These are phyloP conservation scores for Meiosimyza platycephala DNA, from an alignment of 2,888 invertebrate genomes.

Conservation along the genomic window DNA sequence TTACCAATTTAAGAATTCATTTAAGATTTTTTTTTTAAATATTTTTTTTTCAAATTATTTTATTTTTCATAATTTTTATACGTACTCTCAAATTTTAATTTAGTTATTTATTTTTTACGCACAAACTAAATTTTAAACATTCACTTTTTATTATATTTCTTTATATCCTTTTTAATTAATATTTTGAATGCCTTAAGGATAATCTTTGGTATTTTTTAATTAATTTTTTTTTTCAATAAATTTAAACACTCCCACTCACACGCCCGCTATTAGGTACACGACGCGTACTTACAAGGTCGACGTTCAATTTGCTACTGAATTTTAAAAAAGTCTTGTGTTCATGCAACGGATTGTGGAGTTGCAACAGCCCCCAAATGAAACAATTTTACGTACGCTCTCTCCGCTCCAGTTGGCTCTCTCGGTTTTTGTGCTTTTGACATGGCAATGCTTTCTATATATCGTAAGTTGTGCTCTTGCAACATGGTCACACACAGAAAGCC, in stretches of 20 bases:
- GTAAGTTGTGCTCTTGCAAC: constrained; percentile 16
- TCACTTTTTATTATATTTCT: background rate
- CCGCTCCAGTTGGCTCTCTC: constrained; percentile 25
- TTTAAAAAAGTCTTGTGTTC: constrained; percentile 26
- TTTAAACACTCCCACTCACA: constrained; percentile 20
- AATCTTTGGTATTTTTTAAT: background rate
- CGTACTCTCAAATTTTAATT: constrained; percentile 18
- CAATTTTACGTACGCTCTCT: background rate
- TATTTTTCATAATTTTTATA: background rate
- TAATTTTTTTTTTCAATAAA: background rate
- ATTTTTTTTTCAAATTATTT: constrained; percentile 10
- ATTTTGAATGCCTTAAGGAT: background rate
- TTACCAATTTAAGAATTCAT: background rate
- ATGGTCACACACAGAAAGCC: background rate
- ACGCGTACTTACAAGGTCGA: constrained; percentile 41
- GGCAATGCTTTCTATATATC: constrained; percentile 39
- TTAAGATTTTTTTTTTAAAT: constrained; percentile 18
- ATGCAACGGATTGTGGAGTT: constrained; percentile 28
- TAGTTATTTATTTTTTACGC: background rate
- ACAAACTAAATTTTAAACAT: background rate
- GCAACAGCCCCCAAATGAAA: constrained; percentile 3
- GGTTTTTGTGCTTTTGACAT: constrained; percentile 30
- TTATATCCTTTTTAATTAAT: background rate
- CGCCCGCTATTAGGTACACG: constrained; percentile 28
- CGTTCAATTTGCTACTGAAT: constrained; percentile 51